Conservation (phyloP, 2,888 invertebrate genomes). For the Drosophila emarginata region DNA sequence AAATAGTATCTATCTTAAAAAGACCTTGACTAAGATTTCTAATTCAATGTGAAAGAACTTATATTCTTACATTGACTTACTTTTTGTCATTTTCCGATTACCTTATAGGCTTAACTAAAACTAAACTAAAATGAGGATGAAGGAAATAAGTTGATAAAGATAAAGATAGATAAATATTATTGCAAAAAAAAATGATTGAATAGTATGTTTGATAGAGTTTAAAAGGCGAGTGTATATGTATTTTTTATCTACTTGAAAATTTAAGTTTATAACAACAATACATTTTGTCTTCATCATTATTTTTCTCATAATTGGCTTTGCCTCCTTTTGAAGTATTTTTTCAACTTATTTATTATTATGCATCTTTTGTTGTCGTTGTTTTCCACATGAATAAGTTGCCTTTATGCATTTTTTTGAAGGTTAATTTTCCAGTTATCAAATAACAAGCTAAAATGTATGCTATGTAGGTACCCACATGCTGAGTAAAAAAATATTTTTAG, state of each 20-base stretch:
- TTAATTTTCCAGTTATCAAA: slow-evolving; percentile 70
- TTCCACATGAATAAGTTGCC: slow-evolving; percentile 54
- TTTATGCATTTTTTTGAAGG: slow-evolving; percentile 59
- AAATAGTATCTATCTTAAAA: neutral
- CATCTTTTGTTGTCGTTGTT: neutral
- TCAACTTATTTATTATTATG: neutral
- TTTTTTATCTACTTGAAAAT: neutral
- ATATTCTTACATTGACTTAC: too few relatives aligned
- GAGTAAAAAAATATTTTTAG: slow-evolving; percentile 41
- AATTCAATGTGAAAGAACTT: neutral
- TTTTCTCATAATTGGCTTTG: too few relatives aligned
- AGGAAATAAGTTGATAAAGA: too few relatives aligned
- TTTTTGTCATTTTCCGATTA: too few relatives aligned
- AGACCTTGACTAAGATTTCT: neutral
- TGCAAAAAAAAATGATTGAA: neutral
- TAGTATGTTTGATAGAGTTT: neutral
- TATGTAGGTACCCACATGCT: slow-evolving; percentile 6
- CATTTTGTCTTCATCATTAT: neutral
- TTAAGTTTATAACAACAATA: neutral
- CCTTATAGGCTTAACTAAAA: too few relatives aligned
- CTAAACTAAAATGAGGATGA: too few relatives aligned
- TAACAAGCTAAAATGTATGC: slow-evolving; percentile 50
- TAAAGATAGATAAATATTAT: neutral
- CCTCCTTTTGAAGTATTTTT: neutral
- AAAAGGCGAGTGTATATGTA: too few relatives aligned